A percentile compares a stretch with the other conserved stretches of the same genome.
Evolutionary conservation across 2,888 invertebrate species (phyloP).

Genomic region (Clostera curtula): DNA sequence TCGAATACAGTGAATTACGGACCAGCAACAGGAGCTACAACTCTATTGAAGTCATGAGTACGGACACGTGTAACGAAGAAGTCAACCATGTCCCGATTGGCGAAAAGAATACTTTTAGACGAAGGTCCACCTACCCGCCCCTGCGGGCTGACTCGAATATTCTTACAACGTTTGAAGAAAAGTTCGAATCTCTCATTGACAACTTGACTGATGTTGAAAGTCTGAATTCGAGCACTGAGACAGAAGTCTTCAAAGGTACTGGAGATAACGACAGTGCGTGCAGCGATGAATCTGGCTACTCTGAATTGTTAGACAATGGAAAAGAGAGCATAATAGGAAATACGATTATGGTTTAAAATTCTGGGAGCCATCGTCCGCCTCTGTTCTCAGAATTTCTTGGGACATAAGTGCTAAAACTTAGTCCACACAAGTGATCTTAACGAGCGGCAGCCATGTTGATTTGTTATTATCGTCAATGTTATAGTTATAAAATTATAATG

Average conservation of each 20-base stretch:
- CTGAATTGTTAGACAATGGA: conserved; percentile 78
- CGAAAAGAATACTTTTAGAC: conserved; percentile 57
- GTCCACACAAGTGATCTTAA: conserved; percentile 13
- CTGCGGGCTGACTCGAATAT: conserved; percentile 38
- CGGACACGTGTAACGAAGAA: conserved; percentile 30
- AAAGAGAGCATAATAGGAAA: conserved; percentile 67
- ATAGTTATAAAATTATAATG: conserved; percentile 17
- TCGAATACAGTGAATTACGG: conserved; percentile 28
- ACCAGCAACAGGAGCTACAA: conserved; percentile 35
- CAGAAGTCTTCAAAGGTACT: conserved; percentile 63
- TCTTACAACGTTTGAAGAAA: conserved; percentile 44
- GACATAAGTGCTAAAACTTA: conserved; percentile 12
- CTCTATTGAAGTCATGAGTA: conserved; percentile 27
- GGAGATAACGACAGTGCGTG: conserved; percentile 87
- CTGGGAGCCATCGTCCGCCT: conserved; percentile 6
- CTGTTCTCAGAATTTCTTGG: conserved; percentile 14
- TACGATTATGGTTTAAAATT: conserved; percentile 62
- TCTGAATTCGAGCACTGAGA: conserved; percentile 53
- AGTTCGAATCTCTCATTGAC: conserved; percentile 61
- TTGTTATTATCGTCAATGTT: conserved; percentile 10
- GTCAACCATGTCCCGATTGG: conserved; percentile 67
- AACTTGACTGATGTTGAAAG: conserved; percentile 58
- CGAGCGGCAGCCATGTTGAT: conserved; percentile 15
- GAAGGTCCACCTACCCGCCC: conserved; percentile 65
- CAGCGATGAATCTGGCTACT: conserved; percentile 94